Percentiles rank a stretch among this genome's conserved stretches.
phyloP scores from a whole-genome alignment of 2,113 vertebrate genomes.

The Lanius collurio region DNA sequence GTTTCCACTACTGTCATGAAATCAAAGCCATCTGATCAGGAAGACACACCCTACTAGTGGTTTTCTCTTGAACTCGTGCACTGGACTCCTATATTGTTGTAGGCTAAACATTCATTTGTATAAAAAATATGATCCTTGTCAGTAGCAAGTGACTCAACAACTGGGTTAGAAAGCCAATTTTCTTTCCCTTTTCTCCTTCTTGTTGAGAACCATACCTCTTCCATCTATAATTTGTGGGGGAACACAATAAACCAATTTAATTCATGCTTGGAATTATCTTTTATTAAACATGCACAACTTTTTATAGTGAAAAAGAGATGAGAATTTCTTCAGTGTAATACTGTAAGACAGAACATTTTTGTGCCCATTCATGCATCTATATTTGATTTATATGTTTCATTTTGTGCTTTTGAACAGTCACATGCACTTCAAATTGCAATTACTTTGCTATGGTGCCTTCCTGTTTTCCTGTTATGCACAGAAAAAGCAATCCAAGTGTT shows the following conservation, averaged over 20 bases:
- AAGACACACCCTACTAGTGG: neutral
- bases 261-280: neutral
- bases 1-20: neutral
- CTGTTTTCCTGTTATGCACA: neutral
- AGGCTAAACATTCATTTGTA: neutral
- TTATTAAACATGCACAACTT: neutral
- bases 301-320: neutral
- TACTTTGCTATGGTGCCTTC: neutral
- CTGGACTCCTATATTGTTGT: neutral
- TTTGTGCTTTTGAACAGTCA: neutral
- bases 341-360: neutral
- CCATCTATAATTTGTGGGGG: neutral
- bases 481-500: neutral
- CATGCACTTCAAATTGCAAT: neutral
- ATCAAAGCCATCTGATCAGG: neutral
- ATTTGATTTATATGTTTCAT: neutral
- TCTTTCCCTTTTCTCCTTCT: neutral
- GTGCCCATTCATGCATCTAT: neutral
- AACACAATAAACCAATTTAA: neutral
- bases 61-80: neutral
- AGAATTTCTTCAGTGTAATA: neutral
- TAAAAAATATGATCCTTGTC: neutral
- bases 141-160: neutral
- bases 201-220: neutral
- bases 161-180: neutral